Evolutionary conservation across 2,797 vertebrate genomes (phyloP).

Genomic region (Amblyraja radiata): DNA sequence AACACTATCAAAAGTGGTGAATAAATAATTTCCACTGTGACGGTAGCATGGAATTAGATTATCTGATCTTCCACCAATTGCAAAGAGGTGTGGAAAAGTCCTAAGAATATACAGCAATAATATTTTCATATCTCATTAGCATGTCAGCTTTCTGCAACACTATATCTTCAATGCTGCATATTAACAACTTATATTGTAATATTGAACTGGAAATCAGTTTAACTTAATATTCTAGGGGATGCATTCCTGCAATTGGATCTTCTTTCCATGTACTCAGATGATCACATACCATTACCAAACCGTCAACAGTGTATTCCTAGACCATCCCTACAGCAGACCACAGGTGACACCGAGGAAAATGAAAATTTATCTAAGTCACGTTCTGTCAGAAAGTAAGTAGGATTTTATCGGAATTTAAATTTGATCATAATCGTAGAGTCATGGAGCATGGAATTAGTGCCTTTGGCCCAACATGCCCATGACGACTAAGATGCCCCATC

Average conservation of each 20-base stretch:
- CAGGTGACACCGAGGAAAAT: background rate
- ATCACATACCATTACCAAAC: slow-evolving; percentile 32
- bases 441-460: too few relatives aligned
- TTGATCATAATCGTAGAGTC: background rate
- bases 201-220: background rate
- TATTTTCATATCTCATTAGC: background rate
- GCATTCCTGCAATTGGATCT: background rate
- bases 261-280: slow-evolving; percentile 19
- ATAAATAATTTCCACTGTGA: background rate
- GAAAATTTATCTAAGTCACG: slow-evolving; percentile 18
- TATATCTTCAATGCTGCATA: background rate
- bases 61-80: background rate
- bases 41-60: background rate
- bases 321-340: background rate
- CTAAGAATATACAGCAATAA: background rate
- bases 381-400: slow-evolving; percentile 33
- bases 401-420: background rate
- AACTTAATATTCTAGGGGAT: background rate
- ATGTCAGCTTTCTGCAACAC: background rate
- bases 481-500: too few relatives aligned
- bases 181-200: background rate
- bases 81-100: background rate
- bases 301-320: background rate
- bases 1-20: background rate
- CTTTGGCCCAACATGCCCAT: too few relatives aligned